Evolutionary conservation across 2,888 invertebrate genomes (phyloP).

Genomic region (Stenodera caucasica): DNA sequence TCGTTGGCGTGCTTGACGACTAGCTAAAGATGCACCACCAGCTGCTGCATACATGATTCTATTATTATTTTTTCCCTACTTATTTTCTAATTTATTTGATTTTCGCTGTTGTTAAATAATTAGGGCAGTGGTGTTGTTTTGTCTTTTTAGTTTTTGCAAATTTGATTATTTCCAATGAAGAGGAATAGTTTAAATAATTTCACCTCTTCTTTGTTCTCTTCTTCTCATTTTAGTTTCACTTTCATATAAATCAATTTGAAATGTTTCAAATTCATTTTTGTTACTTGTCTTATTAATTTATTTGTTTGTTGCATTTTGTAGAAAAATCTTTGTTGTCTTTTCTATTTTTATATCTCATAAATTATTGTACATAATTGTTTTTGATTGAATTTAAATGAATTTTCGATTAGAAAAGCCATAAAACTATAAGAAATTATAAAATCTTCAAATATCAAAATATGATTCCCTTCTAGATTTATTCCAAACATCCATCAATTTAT

Average conservation of each 20-base stretch:
- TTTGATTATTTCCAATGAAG: too few relatives aligned
- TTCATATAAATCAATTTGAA: not conserved
- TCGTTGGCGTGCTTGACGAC: constrained; percentile 71
- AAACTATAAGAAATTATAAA: too few relatives aligned
- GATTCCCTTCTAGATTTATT: too few relatives aligned
- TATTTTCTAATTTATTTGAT: not conserved
- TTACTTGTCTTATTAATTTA: not conserved
- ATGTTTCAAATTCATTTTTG: not conserved
- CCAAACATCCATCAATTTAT: too few relatives aligned
- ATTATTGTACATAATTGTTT: too few relatives aligned
- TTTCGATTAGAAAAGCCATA: too few relatives aligned
- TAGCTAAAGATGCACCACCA: constrained; percentile 84
- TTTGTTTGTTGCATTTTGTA: not conserved
- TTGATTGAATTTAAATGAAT: too few relatives aligned
- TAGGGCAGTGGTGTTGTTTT: not conserved
- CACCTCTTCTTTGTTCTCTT: not conserved
- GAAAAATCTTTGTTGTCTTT: too few relatives aligned
- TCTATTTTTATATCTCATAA: too few relatives aligned
- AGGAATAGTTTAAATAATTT: not conserved
- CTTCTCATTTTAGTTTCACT: constrained; percentile 3
- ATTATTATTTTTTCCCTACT: constrained; percentile 18
- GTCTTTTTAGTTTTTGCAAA: not conserved
- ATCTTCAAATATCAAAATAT: too few relatives aligned
- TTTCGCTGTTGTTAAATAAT: not conserved
- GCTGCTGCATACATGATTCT: constrained; percentile 82